These are phyloP conservation scores for Dicrostonyx torquatus DNA, from an alignment of 2,797 vertebrate species.

Conservation along the genomic window DNA sequence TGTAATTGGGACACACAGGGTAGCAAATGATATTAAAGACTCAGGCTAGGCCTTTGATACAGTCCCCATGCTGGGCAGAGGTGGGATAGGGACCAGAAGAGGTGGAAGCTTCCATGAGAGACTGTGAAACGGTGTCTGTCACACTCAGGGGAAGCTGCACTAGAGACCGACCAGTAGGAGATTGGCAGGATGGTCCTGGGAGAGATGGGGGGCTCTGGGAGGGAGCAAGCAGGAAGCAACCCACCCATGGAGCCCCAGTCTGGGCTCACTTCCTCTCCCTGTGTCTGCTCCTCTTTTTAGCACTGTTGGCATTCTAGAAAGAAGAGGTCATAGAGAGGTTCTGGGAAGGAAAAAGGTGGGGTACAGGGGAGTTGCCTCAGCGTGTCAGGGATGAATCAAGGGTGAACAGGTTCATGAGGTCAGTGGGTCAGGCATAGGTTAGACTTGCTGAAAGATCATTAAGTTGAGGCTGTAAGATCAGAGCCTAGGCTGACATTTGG, in stretches of 20 bases:
- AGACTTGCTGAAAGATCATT: neutral
- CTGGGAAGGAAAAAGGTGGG: neutral
- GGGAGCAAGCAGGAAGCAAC: neutral
- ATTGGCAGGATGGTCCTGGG: neutral
- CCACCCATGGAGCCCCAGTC: neutral
- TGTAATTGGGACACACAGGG: conserved; percentile 70
- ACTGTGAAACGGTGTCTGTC: conserved; percentile 74
- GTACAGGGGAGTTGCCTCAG: neutral
- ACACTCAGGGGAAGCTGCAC: conserved; percentile 62
- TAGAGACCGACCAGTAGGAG: neutral
- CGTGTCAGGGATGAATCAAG: conserved; percentile 27
- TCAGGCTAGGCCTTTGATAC: neutral
- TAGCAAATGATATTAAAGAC: conserved; percentile 2
- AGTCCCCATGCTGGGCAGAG: neutral
- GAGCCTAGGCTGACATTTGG: neutral
- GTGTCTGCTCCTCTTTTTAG: neutral
- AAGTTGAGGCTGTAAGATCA: too few species aligned
- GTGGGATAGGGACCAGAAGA: neutral
- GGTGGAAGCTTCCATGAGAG: conserved; percentile 20
- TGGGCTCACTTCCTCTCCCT: neutral
- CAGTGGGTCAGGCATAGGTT: neutral
- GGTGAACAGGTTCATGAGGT: conserved; percentile 42
- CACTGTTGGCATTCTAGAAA: neutral
- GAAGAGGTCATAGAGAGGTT: neutral
- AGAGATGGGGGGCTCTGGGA: neutral